Evolutionary conservation across 92 coral and sea anemone species (phyloP), one percentile per base, ranked within the genome.

Genomic region (Zoanthus sansibaricus): DNA sequence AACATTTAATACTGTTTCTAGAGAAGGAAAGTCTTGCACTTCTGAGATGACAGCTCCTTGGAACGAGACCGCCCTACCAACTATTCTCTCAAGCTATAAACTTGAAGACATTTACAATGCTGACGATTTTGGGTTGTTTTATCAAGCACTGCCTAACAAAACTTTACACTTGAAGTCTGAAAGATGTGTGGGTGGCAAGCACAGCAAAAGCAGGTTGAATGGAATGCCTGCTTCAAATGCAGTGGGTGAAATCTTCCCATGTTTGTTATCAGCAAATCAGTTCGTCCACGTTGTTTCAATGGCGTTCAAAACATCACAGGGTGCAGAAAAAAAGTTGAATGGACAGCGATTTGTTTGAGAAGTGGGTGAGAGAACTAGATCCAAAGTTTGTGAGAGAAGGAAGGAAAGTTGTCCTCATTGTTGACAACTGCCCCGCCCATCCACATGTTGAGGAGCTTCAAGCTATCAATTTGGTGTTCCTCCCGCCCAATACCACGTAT

Each of bases 261-360:
- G 83, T 71, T 84, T 12, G 83, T 85, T 42, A 72, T 66, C 42
- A 3, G 42, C 42, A 33, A 33, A 33, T 33, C 42, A 33, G 42
- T 33, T 48, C 55, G 75, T 74, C 89, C 76, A 76, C 76, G 89
- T 31, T 86, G 89, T 76, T 86, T 86, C 77, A 82, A 70, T 76
- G 89, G 89, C 86, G 75, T 86, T 20, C 76, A 82, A 86, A 86
- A 86, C 83, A 83, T 86, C 32, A 85, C 88, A 45, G 88, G 58
- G 49, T 73, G 49, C 71, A 64, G 71, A 64, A 64, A 31, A 64
- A 64, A 64, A 64, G 33, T 64, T 64, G 71, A 31, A 64, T 76
- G 71, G 88, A 85, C 88, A 74, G 88, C 59, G 84, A 45, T 37
- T 85, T 85, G 67, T 85, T 72, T 75, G 87, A 64, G 71, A 31